Base-by-base conservation (phyloP, 2,797 vertebrate species). In the Chaunax sp. region DNA sequence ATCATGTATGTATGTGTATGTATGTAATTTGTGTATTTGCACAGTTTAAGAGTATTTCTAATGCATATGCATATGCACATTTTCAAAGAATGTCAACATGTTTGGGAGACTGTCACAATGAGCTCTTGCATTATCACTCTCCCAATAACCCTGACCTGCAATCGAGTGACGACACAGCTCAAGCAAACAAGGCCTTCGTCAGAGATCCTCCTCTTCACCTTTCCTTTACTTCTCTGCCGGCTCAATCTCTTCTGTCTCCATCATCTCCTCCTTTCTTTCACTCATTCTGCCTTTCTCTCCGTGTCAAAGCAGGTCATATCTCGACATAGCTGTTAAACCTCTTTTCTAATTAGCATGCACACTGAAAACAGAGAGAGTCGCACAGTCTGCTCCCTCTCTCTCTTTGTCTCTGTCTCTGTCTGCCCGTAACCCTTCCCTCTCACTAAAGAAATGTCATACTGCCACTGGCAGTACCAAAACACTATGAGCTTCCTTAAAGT, bases 61-160 rank as follows among this genome's bases (percentile, higher is more conserved):
- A 43, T 51, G 28, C 33, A 46, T 22, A 63, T 44, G 35, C 45
- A 56, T 10, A 11, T 26, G 45, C 20, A 25, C 40, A 7, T 46
- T 46, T 69, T 76, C 16, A 23, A 62, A 50, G 23, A 69, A 22
- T 64, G 19, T 50, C 38, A 52, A 25, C 70, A 67, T 85, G 86
- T 89, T 85, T 89, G 75, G 46, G 41, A 75, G 55, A 46, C 60
- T 41, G 66, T 61, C 43, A 14, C 11, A 25, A 58, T 33, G 70
- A 75, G 60, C 66, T 52, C 57, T 66, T 75, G 69, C 73, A 76
- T 84, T 75, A 75, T 76, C 64, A 7, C 23, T 78, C 63, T 69
- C 44, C 73, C 51, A 41, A 81, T 72, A 85, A 67, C 84, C 88
- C 75, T 91, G 87, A 91, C 80, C 84, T 56, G 71, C 40, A 63